Conservation (phyloP, 2,113 vertebrate genomes). For the Anas platyrhynchos region DNA sequence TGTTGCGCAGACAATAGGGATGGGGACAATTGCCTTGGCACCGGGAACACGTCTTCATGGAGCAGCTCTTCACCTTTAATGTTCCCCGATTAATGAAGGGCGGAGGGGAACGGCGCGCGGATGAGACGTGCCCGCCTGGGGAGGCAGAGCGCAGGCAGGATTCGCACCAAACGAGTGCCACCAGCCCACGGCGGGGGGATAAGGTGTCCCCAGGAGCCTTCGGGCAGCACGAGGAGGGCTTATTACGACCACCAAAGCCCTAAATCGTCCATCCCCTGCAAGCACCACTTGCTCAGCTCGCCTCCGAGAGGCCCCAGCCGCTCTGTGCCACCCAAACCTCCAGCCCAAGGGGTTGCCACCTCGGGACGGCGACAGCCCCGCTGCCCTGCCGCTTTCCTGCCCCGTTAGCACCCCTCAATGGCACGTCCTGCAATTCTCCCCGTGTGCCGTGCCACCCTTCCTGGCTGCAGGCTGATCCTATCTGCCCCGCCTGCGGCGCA, state of each 20-base stretch:
- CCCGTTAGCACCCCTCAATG: not conserved
- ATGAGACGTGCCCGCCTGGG: not conserved
- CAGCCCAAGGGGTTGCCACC: not conserved
- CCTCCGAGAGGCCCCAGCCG: not conserved
- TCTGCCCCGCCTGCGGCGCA: slow-evolving; percentile 46
- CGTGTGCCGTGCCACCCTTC: slow-evolving; percentile 77
- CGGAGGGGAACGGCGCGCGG: not conserved
- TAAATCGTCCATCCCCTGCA: not conserved
- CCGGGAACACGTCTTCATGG: not conserved
- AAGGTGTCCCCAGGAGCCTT: not conserved
- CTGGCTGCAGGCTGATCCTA: slow-evolving; percentile 74
- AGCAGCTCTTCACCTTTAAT: not conserved
- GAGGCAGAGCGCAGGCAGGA: not conserved
- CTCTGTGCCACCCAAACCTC: not conserved
- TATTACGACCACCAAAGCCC: not conserved
- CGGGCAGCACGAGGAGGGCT: not conserved
- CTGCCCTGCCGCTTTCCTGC: slow-evolving; percentile 22
- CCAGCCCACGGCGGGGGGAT: too few species aligned
- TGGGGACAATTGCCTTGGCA: slow-evolving; percentile 42
- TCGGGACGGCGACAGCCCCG: not conserved
- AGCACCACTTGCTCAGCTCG: accelerated
- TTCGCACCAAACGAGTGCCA: not conserved
- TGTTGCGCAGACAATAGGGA: slow-evolving; percentile 37
- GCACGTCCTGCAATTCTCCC: slow-evolving; percentile 83
- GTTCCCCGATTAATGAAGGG: not conserved